A percentile compares a stretch with the other conserved stretches of the same genome.
Conservation (phyloP, 1,140 invertebrate species). For the Lepidurus packardi region DNA sequence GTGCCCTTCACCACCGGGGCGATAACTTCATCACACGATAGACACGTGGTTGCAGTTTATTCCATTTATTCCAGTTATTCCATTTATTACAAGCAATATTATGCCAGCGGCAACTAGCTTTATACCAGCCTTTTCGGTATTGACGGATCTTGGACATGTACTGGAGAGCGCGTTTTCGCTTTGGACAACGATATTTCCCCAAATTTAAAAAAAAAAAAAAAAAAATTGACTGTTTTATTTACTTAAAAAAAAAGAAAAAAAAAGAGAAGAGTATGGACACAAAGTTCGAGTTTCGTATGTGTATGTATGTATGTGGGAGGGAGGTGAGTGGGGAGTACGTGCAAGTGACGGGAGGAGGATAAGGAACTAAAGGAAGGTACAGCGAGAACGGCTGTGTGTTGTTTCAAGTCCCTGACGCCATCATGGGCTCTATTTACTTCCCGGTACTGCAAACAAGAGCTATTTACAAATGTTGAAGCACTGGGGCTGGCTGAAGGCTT, state of each 20-base stretch:
- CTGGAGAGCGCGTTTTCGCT: background rate
- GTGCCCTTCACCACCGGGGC: background rate
- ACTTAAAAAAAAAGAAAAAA: no score
- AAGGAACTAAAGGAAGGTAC: background rate
- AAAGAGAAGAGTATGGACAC: no score
- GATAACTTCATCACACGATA: constrained; percentile 22
- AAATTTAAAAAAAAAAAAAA: background rate
- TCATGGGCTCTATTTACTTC: constrained; percentile 15
- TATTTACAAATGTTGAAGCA: constrained; percentile 22
- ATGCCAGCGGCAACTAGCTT: background rate
- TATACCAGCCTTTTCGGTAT: background rate
- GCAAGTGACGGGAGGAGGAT: background rate
- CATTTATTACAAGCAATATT: constrained; percentile 17
- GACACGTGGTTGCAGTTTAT: background rate
- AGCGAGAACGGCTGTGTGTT: background rate
- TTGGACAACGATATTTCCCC: background rate
- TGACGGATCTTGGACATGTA: background rate
- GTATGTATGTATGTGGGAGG: background rate
- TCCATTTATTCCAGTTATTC: background rate
- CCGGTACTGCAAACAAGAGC: background rate
- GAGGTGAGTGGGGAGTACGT: background rate
- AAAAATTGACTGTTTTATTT: no score
- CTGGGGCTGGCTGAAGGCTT: background rate
- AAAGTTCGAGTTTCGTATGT: background rate
- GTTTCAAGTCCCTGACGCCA: constrained; percentile 16